Evolutionary conservation across 1,140 invertebrate species (phyloP).

Genomic region (Rhyzopertha dominica): DNA sequence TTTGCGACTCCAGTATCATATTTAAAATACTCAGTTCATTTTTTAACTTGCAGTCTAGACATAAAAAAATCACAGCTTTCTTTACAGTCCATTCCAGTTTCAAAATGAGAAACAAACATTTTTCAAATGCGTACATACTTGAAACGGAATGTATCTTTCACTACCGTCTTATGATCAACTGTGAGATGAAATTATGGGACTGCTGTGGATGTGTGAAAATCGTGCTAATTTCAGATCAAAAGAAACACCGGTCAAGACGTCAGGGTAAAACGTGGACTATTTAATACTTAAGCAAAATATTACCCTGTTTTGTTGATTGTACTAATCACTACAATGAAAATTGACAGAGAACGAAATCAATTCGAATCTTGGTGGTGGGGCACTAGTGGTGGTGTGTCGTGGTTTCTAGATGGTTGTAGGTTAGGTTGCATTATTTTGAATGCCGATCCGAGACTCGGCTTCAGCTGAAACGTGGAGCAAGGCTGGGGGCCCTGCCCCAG

Average conservation of each 20-base stretch:
- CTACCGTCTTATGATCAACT: slow-evolving; percentile 7
- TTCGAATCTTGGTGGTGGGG: slow-evolving; percentile 23
- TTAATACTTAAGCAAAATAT: slow-evolving; percentile 4
- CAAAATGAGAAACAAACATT: slow-evolving; percentile 16
- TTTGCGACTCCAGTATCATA: neutral
- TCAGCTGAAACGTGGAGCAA: slow-evolving; percentile 63
- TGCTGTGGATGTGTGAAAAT: slow-evolving; percentile 7
- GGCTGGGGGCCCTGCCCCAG: slow-evolving; percentile 38
- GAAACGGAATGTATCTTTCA: slow-evolving; percentile 7
- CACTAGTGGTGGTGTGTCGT: slow-evolving; percentile 27
- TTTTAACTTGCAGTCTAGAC: slow-evolving; percentile 16
- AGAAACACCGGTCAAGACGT: slow-evolving; percentile 13
- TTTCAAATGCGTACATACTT: slow-evolving; percentile 6
- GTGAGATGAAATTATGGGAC: neutral
- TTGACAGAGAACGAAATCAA: slow-evolving; percentile 5
- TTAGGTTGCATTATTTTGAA: slow-evolving; percentile 71
- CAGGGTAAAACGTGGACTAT: slow-evolving; percentile 1
- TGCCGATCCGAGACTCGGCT: slow-evolving; percentile 74
- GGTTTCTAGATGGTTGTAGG: slow-evolving; percentile 45
- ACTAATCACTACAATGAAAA: neutral
- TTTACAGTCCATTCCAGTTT: slow-evolving; percentile 27
- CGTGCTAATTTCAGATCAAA: slow-evolving; percentile 12
- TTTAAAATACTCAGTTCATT: slow-evolving; percentile 16
- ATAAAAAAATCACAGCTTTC: slow-evolving; percentile 36
- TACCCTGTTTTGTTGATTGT: slow-evolving; percentile 10